phyloP scores from a whole-genome alignment of 2,888 invertebrate genomes.

The Hedychridium roseum region DNA sequence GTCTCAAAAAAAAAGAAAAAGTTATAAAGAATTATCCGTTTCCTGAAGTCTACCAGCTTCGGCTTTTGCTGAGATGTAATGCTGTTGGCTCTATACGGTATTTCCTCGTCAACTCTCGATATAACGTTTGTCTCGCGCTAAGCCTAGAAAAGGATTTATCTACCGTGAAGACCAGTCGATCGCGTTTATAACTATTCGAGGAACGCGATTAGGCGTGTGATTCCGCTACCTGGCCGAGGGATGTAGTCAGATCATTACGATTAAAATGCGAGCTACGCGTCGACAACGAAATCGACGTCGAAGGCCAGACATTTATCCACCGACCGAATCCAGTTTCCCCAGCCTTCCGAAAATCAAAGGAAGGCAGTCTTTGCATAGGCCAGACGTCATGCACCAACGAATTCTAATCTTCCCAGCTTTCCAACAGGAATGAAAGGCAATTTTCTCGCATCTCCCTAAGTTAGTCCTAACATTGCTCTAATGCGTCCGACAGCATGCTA shows the following conservation, averaged over 20 bases:
- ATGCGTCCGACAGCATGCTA: no score
- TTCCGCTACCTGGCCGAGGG: slow-evolving; percentile 29
- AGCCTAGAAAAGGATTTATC: slow-evolving; percentile 39
- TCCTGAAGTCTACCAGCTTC: no score
- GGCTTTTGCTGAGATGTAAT: slow-evolving; percentile 20
- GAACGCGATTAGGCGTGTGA: slow-evolving; percentile 28
- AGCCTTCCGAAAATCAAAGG: no score
- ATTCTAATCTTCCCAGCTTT: not conserved
- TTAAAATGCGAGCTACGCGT: no score
- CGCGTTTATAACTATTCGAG: slow-evolving; percentile 32
- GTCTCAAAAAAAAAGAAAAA: no score
- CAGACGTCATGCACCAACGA: not conserved
- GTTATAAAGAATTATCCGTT: no score
- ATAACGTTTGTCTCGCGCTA: slow-evolving; percentile 17
- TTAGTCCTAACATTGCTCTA: no score
- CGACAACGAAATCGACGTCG: slow-evolving; percentile 45
- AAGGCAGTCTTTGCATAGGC: not conserved
- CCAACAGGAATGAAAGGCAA: no score
- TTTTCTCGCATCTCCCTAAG: no score
- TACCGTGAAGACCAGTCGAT: slow-evolving; percentile 41
- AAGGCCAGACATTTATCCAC: no score
- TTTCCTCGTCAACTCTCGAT: slow-evolving; percentile 12
- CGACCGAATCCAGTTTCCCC: no score
- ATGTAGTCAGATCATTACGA: no score
- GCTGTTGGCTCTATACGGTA: slow-evolving; percentile 30